A percentile compares a stretch with the other conserved stretches of the same genome.
These are phyloP conservation scores for Smithornis capensis DNA, from an alignment of 2,113 vertebrate species.

Conservation along the genomic window DNA sequence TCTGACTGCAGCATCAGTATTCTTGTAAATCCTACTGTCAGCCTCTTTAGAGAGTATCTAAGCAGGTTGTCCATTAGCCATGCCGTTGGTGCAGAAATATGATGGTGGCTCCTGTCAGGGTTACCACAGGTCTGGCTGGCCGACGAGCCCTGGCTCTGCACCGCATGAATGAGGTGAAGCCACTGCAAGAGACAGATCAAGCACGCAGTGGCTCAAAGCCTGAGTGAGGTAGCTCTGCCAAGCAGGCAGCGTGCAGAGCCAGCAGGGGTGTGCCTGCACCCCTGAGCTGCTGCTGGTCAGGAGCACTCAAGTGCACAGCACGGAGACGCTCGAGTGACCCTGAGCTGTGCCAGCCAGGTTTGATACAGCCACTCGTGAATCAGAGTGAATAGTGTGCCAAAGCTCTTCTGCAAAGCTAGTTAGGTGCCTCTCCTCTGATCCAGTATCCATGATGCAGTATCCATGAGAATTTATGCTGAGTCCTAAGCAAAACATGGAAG, in stretches of 20 bases:
- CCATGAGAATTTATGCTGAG: neutral
- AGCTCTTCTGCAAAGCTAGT: neutral
- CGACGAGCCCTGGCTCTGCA: accelerated
- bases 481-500: neutral
- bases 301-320: neutral
- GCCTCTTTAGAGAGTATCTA: accelerated
- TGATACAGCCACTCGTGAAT: neutral
- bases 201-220: accelerated
- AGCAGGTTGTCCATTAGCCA: neutral
- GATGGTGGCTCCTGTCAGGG: accelerated
- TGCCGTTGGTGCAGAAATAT: accelerated
- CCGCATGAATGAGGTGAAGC: accelerated
- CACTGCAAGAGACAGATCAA: accelerated
- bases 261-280: neutral
- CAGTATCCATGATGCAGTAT: neutral
- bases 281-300: neutral
- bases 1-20: neutral
- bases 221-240: neutral
- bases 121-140: neutral
- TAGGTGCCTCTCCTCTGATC: neutral
- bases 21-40: neutral
- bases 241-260: neutral
- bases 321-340: neutral
- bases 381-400: neutral
- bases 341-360: neutral